Conservation (phyloP, 2,888 invertebrate species). For the Drosophila paracracens region DNA sequence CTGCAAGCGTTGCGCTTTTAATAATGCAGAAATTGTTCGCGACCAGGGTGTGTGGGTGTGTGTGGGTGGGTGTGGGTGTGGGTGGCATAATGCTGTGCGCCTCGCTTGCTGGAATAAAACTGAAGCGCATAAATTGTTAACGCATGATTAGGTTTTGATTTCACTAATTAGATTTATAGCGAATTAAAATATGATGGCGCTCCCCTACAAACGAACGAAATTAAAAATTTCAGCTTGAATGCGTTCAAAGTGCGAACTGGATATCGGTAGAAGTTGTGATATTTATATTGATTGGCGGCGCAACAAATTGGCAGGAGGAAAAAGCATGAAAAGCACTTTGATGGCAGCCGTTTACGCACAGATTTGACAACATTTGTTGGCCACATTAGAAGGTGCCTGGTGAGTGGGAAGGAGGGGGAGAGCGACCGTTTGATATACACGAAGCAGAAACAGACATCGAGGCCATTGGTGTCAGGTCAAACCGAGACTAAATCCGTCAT, state of each 20-base stretch:
- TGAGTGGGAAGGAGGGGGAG: not conserved
- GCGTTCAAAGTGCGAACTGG: conserved; percentile 18
- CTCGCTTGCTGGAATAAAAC: conserved; percentile 49
- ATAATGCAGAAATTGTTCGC: conserved; percentile 42
- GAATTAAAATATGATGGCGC: conserved; percentile 64
- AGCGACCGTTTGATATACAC: conserved; percentile 7
- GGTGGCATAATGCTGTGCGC: conserved; percentile 29
- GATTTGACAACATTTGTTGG: conserved; percentile 76
- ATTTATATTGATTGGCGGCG: conserved; percentile 9
- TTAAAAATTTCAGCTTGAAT: conserved; percentile 70
- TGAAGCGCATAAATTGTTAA: conserved; percentile 79
- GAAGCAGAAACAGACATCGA: conserved; percentile 39
- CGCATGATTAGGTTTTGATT: conserved; percentile 77
- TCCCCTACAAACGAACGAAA: conserved; percentile 46
- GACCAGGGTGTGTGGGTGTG: not conserved
- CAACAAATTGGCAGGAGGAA: conserved; percentile 5
- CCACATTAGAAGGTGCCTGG: not conserved
- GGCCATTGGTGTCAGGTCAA: conserved; percentile 68
- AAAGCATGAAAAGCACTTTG: conserved; percentile 56
- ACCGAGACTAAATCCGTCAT: conserved; percentile 72
- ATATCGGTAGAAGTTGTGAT: not conserved
- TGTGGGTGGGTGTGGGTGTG: not conserved
- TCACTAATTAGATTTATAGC: conserved; percentile 79
- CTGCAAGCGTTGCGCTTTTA: conserved; percentile 54
- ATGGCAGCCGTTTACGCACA: conserved; percentile 64